Base-by-base conservation (phyloP, 2,113 vertebrate species). In the Suncus etruscus region DNA sequence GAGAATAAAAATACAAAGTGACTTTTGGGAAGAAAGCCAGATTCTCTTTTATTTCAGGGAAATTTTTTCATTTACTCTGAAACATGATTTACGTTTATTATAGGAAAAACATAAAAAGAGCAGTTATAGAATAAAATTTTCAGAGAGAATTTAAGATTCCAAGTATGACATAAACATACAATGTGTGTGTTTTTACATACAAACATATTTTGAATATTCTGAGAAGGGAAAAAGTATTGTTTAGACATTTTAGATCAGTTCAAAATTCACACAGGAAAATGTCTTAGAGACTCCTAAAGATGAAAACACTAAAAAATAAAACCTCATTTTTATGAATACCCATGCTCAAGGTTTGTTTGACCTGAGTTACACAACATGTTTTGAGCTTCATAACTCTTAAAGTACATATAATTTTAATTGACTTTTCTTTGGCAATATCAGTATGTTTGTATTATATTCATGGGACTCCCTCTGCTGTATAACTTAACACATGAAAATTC, bases 391-490 rank as follows among this genome's bases (percentile, higher is more conserved):
- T 94, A 89, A 95, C 94, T 97, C 96, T 94, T 96, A 79, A 74
- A 96, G 91, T 92, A 81, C 83, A 90, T 83, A 83, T 94, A 96
- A 95, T 91, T 94, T 39, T 94, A 97, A 97, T 96, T 96, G 88
- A 95, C 96, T 97, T 97, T 97, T 97, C 95, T 96, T 97, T 95
- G 88, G 89, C 95, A 96, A 77, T 96, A 95, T 96, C 93, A 87
- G 94, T 77, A 89, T 97, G 93, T 97, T 97, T 97, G 94, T 97
- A 96, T 92, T 97, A 95, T 94, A 97, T 98, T 98, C 96, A 88
- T 93, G 97, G 97, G 96, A 98, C 97, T 98, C 97, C 97, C 97
- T 98, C 97, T 98, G 97, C 96, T 97, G 96, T 98, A 97, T 97
- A 97, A 97, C 90, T 96, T 96, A 94, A 97, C 91, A 97, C 96